Evolutionary conservation across 2,797 vertebrate genomes (phyloP).

Genomic region (Nyctalus aviator): DNA sequence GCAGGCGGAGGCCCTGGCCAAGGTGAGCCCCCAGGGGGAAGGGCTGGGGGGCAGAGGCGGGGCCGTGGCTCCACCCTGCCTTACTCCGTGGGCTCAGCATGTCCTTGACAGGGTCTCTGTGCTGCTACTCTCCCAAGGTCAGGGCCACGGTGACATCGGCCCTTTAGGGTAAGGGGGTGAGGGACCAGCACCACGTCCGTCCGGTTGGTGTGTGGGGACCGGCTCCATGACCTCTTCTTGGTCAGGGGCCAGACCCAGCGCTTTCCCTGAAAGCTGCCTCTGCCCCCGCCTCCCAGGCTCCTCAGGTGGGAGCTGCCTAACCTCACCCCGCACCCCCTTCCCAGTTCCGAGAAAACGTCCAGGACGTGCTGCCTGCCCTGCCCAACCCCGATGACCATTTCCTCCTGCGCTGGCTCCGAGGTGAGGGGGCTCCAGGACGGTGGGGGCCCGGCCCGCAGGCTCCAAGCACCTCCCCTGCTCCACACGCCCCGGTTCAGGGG

Average conservation of each 20-base stretch:
- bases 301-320: no score
- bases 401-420: constrained; percentile 94
- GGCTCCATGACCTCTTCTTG: not conserved
- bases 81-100: not conserved
- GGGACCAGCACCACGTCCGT: not conserved
- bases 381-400: constrained; percentile 93
- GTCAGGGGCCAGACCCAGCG: not conserved
- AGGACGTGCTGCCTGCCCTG: constrained; percentile 91
- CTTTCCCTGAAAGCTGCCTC: not conserved
- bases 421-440: constrained; percentile 80
- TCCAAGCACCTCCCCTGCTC: not conserved
- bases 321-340: constrained; percentile 43
- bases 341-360: constrained; percentile 91
- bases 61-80: not conserved
- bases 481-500: not conserved
- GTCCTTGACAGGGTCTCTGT: not conserved
- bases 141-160: not conserved
- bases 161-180: not conserved
- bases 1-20: constrained; percentile 91
- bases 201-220: not conserved
- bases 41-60: not conserved
- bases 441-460: not conserved
- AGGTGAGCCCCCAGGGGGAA: constrained; percentile 85
- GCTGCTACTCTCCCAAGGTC: not conserved
- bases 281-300: no score